Conservation (phyloP, 92 coral and sea anemone species). For the Scolanthus callimorphus region DNA sequence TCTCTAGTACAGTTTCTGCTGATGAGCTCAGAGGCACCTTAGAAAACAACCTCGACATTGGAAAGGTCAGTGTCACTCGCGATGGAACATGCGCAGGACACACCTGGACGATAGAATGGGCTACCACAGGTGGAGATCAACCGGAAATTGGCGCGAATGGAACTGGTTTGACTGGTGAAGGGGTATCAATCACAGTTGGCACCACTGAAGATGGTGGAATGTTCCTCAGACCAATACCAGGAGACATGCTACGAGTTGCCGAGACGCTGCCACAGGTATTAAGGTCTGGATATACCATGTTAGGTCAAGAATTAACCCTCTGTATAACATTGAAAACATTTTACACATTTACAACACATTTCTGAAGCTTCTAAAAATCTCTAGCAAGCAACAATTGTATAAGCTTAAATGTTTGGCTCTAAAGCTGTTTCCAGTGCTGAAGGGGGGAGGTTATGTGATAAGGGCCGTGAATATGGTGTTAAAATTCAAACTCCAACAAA, state of each 20-base stretch:
- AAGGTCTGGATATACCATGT: too few species aligned
- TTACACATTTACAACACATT: too few species aligned
- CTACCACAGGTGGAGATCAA: constrained; percentile 73
- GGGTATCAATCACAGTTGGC: constrained; percentile 28
- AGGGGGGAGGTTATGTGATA: too few species aligned
- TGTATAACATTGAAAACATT: too few species aligned
- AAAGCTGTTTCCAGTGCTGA: too few species aligned
- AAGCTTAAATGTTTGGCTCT: too few species aligned
- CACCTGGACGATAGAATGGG: constrained; percentile 76
- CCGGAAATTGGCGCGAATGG: constrained; percentile 52
- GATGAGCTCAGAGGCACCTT: constrained; percentile 49
- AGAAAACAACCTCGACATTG: constrained; percentile 58
- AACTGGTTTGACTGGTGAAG: constrained; percentile 65
- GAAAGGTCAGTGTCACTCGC: constrained; percentile 56
- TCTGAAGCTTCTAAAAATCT: too few species aligned
- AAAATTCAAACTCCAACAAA: too few species aligned
- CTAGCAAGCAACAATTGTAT: too few species aligned
- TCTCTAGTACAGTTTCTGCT: constrained; percentile 53
- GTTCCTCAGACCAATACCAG: constrained; percentile 80
- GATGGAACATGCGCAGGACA: constrained; percentile 55
- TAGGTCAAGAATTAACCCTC: too few species aligned
- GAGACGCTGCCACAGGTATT: constrained; percentile 72
- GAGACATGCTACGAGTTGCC: constrained; percentile 81
- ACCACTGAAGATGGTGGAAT: constrained; percentile 71
- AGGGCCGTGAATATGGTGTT: too few species aligned